Conservation (phyloP, 2,888 invertebrate species). For the Nomada hirtipes region DNA sequence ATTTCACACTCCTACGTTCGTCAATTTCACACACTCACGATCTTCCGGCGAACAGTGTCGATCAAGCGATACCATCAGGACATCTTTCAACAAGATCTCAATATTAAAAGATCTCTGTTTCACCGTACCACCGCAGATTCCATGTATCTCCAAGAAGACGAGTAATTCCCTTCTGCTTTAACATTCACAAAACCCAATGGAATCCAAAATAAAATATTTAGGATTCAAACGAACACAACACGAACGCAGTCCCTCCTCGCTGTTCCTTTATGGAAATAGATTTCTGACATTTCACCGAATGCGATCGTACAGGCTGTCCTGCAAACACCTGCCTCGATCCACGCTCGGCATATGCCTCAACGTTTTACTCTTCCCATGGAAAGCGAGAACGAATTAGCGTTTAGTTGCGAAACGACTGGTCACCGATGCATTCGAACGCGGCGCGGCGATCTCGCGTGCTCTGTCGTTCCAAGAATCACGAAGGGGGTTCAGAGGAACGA, state of each 20-base stretch:
- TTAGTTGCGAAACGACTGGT: conserved; percentile 9
- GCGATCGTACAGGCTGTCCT: background rate
- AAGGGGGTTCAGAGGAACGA: conserved; percentile 3
- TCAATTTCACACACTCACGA: conserved; percentile 41
- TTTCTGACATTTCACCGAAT: no score
- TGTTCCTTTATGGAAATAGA: background rate
- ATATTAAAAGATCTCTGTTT: background rate
- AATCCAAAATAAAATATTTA: no score
- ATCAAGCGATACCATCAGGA: background rate
- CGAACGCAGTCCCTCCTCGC: background rate
- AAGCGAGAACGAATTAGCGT: conserved; percentile 2
- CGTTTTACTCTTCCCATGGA: conserved; percentile 23
- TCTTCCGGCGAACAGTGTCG: conserved; percentile 1
- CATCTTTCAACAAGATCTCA: background rate
- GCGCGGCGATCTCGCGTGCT: background rate
- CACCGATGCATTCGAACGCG: background rate
- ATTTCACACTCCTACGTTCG: conserved; percentile 4
- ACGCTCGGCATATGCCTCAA: background rate
- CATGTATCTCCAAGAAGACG: background rate
- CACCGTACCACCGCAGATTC: background rate
- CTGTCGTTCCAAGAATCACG: background rate
- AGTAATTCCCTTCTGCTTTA: no score
- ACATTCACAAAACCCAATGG: no score
- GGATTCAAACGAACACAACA: no score
- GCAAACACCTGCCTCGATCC: background rate